Evolutionary conservation across 2,888 invertebrate genomes (phyloP).

Genomic region (Andricus quercusramuli): DNA sequence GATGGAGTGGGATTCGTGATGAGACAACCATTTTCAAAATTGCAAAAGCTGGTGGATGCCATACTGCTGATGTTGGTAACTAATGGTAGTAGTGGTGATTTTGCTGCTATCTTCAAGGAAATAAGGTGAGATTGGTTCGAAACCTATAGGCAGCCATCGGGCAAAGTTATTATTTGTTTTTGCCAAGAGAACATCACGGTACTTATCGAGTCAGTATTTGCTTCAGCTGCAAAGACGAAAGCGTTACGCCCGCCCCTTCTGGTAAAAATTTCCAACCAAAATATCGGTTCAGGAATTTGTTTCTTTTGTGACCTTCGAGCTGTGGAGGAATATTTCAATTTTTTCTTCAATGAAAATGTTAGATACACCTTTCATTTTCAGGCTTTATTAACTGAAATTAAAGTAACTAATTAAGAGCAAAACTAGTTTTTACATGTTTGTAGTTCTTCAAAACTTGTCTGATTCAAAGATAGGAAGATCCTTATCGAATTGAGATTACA

Average conservation of each 20-base stretch:
- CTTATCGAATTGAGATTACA: no score
- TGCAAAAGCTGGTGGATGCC: slow-evolving; percentile 64
- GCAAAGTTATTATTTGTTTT: slow-evolving; percentile 76
- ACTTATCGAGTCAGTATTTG: slow-evolving; percentile 69
- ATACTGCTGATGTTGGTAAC: slow-evolving; percentile 57
- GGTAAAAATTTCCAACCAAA: neutral
- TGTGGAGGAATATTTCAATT: neutral
- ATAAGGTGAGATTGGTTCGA: slow-evolving; percentile 66
- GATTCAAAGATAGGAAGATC: no score
- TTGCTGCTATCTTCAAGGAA: slow-evolving; percentile 58
- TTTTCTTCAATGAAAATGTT: neutral
- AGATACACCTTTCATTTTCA: neutral
- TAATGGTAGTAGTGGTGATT: slow-evolving; percentile 55
- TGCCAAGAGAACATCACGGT: slow-evolving; percentile 68
- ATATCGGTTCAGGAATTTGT: neutral
- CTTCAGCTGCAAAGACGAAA: slow-evolving; percentile 61
- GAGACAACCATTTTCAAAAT: slow-evolving; percentile 78
- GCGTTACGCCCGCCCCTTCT: slow-evolving; percentile 62
- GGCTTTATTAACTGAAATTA: no score
- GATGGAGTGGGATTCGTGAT: slow-evolving; percentile 65
- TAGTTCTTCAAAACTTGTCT: no score
- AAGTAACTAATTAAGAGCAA: no score
- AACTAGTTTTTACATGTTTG: no score
- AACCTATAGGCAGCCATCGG: slow-evolving; percentile 54
- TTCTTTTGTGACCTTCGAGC: neutral